Percentiles rank a stretch among this genome's conserved stretches.
phyloP scores from a whole-genome alignment of 1,140 invertebrate genomes.

The Melanaphis sacchari region DNA sequence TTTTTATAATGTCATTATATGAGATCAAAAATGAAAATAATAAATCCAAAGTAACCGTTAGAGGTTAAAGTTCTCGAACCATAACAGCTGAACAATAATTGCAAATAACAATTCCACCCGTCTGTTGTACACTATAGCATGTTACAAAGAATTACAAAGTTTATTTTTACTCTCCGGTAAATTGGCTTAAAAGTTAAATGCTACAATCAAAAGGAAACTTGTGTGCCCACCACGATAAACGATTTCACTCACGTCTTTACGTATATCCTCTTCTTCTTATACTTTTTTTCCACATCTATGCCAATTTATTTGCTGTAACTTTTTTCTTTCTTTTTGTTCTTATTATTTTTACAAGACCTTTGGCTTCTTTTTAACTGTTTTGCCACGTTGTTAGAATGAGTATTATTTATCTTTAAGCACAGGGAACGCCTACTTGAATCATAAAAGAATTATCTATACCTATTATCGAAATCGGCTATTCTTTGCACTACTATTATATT shows the following conservation, averaged over 20 bases:
- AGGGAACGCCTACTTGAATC: background rate
- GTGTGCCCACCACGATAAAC: slow-evolving; percentile 23
- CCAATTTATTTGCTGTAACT: slow-evolving; percentile 17
- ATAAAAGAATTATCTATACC: background rate
- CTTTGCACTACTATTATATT: background rate
- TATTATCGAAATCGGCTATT: background rate
- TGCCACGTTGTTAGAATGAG: background rate
- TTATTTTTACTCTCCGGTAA: slow-evolving; percentile 45
- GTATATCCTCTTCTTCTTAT: background rate
- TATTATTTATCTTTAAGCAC: background rate
- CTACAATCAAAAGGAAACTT: slow-evolving; percentile 42
- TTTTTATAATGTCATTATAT: background rate
- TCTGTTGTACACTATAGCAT: background rate
- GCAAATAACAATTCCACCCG: slow-evolving; percentile 29
- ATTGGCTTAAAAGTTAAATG: slow-evolving; percentile 40
- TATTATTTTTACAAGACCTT: background rate
- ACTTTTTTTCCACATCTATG: background rate
- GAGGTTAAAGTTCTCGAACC: background rate
- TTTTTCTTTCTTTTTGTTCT: background rate
- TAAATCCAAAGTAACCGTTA: slow-evolving; percentile 30
- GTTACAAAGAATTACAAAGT: slow-evolving; percentile 25
- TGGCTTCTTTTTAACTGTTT: background rate
- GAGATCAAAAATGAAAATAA: slow-evolving; percentile 12
- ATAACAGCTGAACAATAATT: slow-evolving; percentile 24
- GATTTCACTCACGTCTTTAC: slow-evolving; percentile 41